Evolutionary conservation across 2,113 vertebrate species (phyloP).

Genomic region (Erythrolamprus reginae): DNA sequence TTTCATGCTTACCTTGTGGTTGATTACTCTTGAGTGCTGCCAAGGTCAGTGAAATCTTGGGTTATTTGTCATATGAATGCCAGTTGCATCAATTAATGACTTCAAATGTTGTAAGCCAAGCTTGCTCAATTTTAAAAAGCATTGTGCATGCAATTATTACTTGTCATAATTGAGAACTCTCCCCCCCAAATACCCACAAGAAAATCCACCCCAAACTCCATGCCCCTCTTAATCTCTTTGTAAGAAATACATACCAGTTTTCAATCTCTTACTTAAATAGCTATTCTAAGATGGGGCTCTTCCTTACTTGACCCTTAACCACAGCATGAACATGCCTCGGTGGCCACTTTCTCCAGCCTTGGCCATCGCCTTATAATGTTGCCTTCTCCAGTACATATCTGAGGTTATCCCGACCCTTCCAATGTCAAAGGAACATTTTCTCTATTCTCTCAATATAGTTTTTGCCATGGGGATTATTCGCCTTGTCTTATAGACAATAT

Average conservation of each 20-base stretch:
- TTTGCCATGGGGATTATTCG: neutral
- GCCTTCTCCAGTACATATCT: neutral
- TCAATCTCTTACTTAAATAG: neutral
- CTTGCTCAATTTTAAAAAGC: neutral
- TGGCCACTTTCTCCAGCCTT: neutral
- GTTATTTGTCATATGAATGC: slow-evolving; percentile 15
- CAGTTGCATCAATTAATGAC: slow-evolving; percentile 12
- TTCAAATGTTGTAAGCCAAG: neutral
- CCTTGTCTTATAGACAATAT: neutral
- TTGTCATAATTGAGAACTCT: neutral
- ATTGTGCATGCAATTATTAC: neutral
- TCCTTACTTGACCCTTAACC: neutral
- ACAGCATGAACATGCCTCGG: neutral
- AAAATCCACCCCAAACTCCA: neutral
- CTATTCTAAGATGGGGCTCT: neutral
- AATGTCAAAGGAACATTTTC: neutral
- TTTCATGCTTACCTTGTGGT: slow-evolving; percentile 19
- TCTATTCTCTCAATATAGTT: neutral
- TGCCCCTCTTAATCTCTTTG: neutral
- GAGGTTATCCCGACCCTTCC: neutral
- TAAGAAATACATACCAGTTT: neutral
- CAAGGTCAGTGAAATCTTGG: slow-evolving; percentile 19
- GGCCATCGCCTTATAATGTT: neutral
- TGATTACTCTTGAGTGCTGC: slow-evolving; percentile 20
- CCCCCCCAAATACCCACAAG: too few species aligned